Evolutionary conservation across 2,113 vertebrate species (phyloP).

Genomic region (Nothoprocta perdicaria): DNA sequence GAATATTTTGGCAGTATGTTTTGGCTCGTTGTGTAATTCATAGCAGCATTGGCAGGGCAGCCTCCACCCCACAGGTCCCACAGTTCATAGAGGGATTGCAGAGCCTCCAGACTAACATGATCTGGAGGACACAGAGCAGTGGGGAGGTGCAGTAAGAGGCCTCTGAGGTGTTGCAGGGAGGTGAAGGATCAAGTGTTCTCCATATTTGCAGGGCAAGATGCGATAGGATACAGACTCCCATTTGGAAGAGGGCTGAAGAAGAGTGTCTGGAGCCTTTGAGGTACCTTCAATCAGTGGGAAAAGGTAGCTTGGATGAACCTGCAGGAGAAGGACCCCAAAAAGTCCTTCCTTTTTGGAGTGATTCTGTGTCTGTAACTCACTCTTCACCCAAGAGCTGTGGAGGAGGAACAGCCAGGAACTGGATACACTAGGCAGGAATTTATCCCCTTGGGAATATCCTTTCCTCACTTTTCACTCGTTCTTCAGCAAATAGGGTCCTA

Average conservation of each 20-base stretch:
- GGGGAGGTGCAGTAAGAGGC: background rate
- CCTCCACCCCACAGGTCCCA: background rate
- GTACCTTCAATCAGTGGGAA: background rate
- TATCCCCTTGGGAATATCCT: background rate
- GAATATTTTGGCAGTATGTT: too few species aligned
- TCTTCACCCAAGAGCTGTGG: background rate
- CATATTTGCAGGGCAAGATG: background rate
- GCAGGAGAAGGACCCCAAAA: background rate
- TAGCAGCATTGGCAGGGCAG: background rate
- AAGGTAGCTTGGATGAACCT: background rate
- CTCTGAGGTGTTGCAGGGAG: background rate
- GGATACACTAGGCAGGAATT: background rate
- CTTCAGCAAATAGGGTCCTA: background rate
- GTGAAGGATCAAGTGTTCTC: background rate
- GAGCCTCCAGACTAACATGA: background rate
- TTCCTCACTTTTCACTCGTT: background rate
- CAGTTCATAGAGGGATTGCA: background rate
- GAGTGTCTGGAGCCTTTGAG: background rate
- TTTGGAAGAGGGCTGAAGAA: background rate
- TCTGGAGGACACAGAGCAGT: background rate
- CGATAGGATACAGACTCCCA: background rate
- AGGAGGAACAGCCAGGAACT: background rate
- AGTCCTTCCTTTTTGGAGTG: background rate
- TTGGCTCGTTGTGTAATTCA: background rate
- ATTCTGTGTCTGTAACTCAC: background rate